Evolutionary conservation across 1,140 invertebrate genomes (phyloP), one percentile per base, ranked within the genome.

Genomic region (Lepeophtheirus salmonis): DNA sequence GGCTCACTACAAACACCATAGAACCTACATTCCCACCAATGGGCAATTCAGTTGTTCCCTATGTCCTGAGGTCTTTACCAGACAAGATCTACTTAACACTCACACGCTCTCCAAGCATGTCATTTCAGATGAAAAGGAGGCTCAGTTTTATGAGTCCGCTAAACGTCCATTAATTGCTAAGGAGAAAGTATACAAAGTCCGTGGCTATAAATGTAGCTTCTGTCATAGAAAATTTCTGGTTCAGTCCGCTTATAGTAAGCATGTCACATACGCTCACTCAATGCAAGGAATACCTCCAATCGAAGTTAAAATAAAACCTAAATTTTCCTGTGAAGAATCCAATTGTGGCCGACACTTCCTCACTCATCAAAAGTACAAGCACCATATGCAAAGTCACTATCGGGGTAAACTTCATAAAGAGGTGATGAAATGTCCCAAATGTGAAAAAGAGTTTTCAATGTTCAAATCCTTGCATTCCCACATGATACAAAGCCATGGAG

Each of bases 11-110:
- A 52, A 52, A 16, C 50, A 52, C 50, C 50, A 52, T 16, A 12
- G 50, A 21, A 52, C n/a, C 21, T 52, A 52, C 50, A 52, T 52
- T 18, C 50, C 50, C 50, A 52, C 50, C 50, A 52, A 52, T 21
- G 50, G 50, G 4, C n/a, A 52, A 10, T 52, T 52, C 21, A 22
- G 21, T 10, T 52, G 50, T 16, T 18, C n/a, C n/a, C n/a, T 52
- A 4, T 52, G 50, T 16, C 50, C 50, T 14, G 50, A 52, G 21
- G n/a, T 22, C 21, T 52, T 52, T 16, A 52, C 50, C 10, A 12
- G 50, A 21, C n/a, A 52, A 21, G 50, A 52, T 12, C 50, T 52
- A 10, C 50, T 52, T n/a, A 10, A 52, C 50, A 16, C 4, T 12
- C 50, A 52, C 21, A 52, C 50, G 6, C 50, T 52, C 50, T 18